Evolutionary conservation across 35 echinoderm and acorn worm genomes (phyloP).

Genomic region (Diadema setosum): DNA sequence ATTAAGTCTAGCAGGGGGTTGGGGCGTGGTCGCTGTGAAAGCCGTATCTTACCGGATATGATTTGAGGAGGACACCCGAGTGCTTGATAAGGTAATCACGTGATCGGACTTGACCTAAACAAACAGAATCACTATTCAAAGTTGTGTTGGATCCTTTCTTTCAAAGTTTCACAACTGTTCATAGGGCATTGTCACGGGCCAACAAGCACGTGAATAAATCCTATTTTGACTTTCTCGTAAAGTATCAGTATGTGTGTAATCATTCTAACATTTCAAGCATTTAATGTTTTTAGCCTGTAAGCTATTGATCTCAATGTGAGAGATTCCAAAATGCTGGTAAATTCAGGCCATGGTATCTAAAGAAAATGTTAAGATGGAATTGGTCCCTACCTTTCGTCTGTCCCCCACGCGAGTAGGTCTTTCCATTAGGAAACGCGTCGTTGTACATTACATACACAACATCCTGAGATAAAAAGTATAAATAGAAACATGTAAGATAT

Average conservation of each 20-base stretch:
- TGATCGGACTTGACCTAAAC: no score
- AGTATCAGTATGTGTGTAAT: neutral
- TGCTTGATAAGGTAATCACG: no score
- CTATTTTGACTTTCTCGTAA: no score
- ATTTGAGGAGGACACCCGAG: neutral
- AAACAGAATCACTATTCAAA: no score
- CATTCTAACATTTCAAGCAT: neutral
- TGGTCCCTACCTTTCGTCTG: neutral
- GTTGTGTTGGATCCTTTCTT: no score
- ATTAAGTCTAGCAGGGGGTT: neutral
- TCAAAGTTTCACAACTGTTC: no score
- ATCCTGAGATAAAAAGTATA: no score
- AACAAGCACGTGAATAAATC: no score
- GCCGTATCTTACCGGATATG: neutral
- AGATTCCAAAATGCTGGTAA: neutral
- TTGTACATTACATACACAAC: conserved; percentile 4
- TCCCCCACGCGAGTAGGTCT: neutral
- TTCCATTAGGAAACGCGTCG: neutral
- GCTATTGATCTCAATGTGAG: neutral
- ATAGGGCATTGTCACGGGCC: no score
- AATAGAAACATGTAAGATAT: no score
- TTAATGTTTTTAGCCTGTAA: neutral
- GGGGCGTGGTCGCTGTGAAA: neutral
- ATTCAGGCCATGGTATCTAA: neutral
- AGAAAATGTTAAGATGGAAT: neutral